A percentile compares a stretch with the other conserved stretches of the same genome.
Conservation (phyloP, 2,797 vertebrate genomes). For the Phalloptychus januarius region DNA sequence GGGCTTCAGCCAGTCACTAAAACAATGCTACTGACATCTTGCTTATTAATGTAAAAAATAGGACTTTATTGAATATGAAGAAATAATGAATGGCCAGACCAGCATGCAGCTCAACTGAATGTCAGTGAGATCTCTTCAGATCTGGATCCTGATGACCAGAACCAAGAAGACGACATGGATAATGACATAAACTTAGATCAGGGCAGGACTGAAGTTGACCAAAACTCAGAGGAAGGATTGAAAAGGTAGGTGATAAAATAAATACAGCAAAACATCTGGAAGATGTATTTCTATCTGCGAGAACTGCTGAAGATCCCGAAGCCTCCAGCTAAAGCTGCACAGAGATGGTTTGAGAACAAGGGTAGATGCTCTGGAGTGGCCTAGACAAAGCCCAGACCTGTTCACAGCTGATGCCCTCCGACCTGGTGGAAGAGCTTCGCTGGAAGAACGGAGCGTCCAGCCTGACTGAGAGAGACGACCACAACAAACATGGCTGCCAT, state of each 20-base stretch:
- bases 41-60: too few species aligned
- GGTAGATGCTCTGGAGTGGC: not conserved
- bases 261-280: not conserved
- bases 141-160: too few species aligned
- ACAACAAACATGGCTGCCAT: too few species aligned
- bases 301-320: not conserved
- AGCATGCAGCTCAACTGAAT: too few species aligned
- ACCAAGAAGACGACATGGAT: too few species aligned
- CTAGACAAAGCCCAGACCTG: not conserved
- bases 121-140: too few species aligned
- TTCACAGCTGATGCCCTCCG: not conserved
- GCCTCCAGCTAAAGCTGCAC: not conserved
- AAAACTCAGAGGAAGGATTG: not conserved
- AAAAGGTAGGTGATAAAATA: not conserved
- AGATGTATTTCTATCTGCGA: not conserved
- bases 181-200: too few species aligned
- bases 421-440: not conserved
- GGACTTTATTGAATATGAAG: too few species aligned
- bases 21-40: too few species aligned
- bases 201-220: too few species aligned
- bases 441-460: not conserved
- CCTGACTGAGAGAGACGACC: not conserved
- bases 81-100: too few species aligned
- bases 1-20: too few species aligned
- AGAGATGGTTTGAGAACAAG: not conserved